phyloP scores from a whole-genome alignment of 2,113 vertebrate genomes.

The Mus spicilegus region DNA sequence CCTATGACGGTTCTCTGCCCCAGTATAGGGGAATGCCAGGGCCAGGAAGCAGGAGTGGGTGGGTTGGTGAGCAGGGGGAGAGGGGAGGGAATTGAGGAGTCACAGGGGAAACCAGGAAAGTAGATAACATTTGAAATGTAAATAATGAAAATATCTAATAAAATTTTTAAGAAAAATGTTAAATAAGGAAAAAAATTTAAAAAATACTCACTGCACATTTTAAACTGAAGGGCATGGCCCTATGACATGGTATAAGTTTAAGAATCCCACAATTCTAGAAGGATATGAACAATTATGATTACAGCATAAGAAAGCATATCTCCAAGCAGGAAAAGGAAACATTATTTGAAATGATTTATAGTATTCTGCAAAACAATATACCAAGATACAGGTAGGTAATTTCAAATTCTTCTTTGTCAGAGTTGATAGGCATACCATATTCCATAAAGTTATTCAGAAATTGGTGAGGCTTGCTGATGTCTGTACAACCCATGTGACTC shows the following conservation, averaged over 20 bases:
- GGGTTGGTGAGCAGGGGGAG: too few relatives aligned
- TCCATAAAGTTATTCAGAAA: background rate
- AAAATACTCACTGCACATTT: accelerated
- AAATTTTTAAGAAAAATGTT: background rate
- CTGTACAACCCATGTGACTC: accelerated
- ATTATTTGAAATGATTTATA: background rate
- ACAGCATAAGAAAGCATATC: background rate
- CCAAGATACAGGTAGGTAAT: accelerated
- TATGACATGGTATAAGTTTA: background rate
- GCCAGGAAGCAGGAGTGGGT: too few relatives aligned
- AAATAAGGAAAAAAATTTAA: background rate
- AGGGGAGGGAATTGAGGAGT: too few relatives aligned
- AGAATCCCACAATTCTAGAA: background rate
- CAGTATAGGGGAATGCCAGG: too few relatives aligned
- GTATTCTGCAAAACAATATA: too few relatives aligned
- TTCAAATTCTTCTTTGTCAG: background rate
- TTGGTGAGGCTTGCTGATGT: accelerated
- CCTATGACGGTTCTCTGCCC: too few relatives aligned
- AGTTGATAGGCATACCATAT: background rate
- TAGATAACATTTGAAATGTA: too few relatives aligned
- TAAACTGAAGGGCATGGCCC: accelerated
- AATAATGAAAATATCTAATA: too few relatives aligned
- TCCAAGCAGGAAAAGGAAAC: background rate
- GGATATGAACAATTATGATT: background rate
- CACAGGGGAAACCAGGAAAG: too few relatives aligned